Conservation (phyloP, 2,797 vertebrate genomes). For the Ptychadena robeensis region DNA sequence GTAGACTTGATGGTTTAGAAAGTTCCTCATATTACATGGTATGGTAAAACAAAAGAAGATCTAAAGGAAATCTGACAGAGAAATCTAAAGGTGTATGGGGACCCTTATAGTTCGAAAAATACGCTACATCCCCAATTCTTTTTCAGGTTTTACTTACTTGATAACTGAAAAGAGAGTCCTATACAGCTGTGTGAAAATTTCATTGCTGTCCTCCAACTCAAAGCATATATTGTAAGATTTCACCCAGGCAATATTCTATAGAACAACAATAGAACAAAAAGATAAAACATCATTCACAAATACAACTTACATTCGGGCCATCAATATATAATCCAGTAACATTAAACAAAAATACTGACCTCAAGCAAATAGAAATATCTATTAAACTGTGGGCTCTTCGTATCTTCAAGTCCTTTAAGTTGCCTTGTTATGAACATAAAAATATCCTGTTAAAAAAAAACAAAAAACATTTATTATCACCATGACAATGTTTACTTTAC, state of each 20-base stretch:
- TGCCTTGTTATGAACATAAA: slow-evolving; percentile 99
- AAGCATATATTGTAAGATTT: slow-evolving; percentile 99
- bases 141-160: slow-evolving; percentile 95
- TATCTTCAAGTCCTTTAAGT: slow-evolving; percentile 96
- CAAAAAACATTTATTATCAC: neutral
- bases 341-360: slow-evolving; percentile 73
- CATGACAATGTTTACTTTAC: too few species aligned
- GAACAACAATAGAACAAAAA: slow-evolving; percentile 20
- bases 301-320: neutral
- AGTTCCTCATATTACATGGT: too few species aligned
- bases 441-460: slow-evolving; percentile 85
- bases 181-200: slow-evolving; percentile 98
- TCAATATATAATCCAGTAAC: slow-evolving; percentile 25
- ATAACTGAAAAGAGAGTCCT: slow-evolving; percentile 97
- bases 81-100: too few species aligned
- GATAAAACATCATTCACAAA: slow-evolving; percentile 34
- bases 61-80: too few species aligned
- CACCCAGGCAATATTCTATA: slow-evolving; percentile 97
- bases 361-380: slow-evolving; percentile 98
- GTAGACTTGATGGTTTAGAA: too few species aligned
- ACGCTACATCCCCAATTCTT: too few species aligned
- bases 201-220: slow-evolving; percentile 97
- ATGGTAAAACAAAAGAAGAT: too few species aligned
- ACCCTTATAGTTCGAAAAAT: too few species aligned
- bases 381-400: slow-evolving; percentile 98